Base-by-base conservation (phyloP, 2,888 invertebrate genomes). In the Nasonovia ribisnigri region DNA sequence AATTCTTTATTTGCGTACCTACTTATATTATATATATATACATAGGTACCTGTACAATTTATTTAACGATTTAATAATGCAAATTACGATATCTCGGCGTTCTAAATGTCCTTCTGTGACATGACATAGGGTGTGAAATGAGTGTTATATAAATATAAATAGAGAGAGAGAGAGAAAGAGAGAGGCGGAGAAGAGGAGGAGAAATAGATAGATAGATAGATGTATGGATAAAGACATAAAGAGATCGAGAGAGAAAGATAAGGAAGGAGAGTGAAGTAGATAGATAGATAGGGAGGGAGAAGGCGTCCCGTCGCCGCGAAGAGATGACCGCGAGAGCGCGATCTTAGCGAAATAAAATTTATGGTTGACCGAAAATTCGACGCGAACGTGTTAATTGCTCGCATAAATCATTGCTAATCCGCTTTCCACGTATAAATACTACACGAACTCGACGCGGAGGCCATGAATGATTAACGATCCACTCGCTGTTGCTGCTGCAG, bases 381-480 rank as follows among this genome's bases (percentile, higher is more conserved):
- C 43, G 60, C 43, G n/a, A 60, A 43, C 60, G 60, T 60, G 89
- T 89, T 89, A 57, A 89, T 89, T 60, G 60, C 89, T 89, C 60
- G 43, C n/a, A 89, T 89, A 89, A 89, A 89, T 89, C n/a, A 60
- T 57, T 29, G 54, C 26, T 88, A 88, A 88, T 88, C 88, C 57
- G 88, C 42, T 57, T 88, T 57, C 29, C 88, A 26, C 88, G 88
- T 88, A 88, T 88, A 88, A 88, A 88, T 88, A 88, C 54, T 88
- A 88, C 51, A 88, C 48, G 26, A 54, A 88, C 42, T 57, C 42
- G 42, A 88, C 42, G 42, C 54, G 43, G 42, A n/a, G 26, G 57
- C 88, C 88, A 57, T 88, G 88, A 54, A 88, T 88, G 88, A 88
- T 88, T 54, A 57, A 88, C 88, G 88, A 88, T 88, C 88, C 16